Conservation (phyloP, 2,113 vertebrate genomes). For the Carassius gibelio region DNA sequence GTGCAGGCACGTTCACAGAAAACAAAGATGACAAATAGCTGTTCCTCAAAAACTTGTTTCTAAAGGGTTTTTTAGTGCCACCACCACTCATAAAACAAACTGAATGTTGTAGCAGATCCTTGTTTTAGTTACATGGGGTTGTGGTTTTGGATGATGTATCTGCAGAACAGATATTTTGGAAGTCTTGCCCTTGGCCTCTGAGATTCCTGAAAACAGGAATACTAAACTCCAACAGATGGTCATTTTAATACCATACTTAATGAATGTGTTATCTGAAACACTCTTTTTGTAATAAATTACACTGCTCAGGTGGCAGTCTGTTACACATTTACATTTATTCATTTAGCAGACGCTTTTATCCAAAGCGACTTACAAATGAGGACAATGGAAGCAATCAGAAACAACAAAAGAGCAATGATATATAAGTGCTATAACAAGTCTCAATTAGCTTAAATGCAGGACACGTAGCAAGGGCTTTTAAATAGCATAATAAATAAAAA, state of each 20-base stretch:
- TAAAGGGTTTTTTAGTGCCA: neutral
- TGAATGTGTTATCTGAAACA: neutral
- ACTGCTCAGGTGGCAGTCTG: neutral
- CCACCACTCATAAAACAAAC: neutral
- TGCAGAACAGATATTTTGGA: neutral
- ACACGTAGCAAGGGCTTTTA: no score
- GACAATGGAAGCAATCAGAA: no score
- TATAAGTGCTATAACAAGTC: no score
- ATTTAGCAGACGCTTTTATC: no score
- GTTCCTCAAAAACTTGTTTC: neutral
- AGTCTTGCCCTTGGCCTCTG: slow-evolving; percentile 12
- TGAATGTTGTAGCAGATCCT: neutral
- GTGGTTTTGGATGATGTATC: slow-evolving; percentile 5
- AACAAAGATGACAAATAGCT: neutral
- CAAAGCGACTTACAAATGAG: no score
- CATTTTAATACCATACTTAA: neutral
- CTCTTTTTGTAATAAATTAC: neutral
- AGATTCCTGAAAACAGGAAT: neutral
- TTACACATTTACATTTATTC: no score
- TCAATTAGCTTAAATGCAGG: no score
- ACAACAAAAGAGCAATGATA: no score
- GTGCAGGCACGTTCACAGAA: neutral
- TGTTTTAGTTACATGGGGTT: slow-evolving; percentile 21
- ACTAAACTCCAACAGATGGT: neutral
- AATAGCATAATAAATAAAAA: no score